Conservation (phyloP, 2,797 vertebrate species). For the Borostomias antarcticus region DNA sequence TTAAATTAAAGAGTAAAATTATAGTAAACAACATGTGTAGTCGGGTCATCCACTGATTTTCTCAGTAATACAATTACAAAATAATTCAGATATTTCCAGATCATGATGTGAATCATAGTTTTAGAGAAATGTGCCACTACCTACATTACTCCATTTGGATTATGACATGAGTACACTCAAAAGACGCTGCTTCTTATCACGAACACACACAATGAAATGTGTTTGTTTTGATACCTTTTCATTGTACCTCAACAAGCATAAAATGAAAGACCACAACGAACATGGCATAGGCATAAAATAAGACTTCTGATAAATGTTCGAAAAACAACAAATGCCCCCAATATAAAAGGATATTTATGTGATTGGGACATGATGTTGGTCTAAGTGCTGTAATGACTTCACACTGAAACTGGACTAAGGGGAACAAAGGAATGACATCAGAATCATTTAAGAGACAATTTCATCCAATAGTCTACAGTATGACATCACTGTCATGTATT, state of each 20-base stretch:
- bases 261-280: background rate
- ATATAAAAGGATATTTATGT: no score
- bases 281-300: background rate
- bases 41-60: no score
- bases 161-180: background rate
- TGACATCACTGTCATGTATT: background rate
- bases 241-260: slow-evolving; percentile 3
- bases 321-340: no score
- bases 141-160: background rate
- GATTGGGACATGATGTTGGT: no score
- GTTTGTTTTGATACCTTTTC: background rate
- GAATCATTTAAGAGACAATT: background rate
- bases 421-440: background rate
- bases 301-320: background rate
- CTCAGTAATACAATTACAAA: no score
- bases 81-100: no score
- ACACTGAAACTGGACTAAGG: background rate
- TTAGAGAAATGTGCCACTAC: background rate
- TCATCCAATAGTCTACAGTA: no score
- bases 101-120: background rate
- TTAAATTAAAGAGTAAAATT: no score
- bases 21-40: no score
- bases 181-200: background rate
- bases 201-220: no score
- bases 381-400: background rate